These are phyloP conservation scores for Salvelinus sp. DNA, from an alignment of 2,113 vertebrate genomes.

Conservation along the genomic window DNA sequence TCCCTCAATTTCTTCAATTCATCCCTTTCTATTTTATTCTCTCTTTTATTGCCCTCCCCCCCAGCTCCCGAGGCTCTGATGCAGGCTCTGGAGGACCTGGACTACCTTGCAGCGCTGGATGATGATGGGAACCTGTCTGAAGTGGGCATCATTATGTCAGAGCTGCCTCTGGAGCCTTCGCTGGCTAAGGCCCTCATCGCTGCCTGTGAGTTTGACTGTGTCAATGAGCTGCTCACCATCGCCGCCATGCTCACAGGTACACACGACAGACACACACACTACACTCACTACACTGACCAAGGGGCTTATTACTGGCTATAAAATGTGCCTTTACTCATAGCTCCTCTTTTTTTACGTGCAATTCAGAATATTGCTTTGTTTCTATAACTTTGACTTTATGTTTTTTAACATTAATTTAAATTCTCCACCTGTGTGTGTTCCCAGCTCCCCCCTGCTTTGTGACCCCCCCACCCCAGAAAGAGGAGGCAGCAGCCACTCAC, in stretches of 20 bases:
- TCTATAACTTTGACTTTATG: too few relatives aligned
- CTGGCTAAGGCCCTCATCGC: conserved; percentile 87
- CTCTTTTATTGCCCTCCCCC: background rate
- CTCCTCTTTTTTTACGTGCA: too few relatives aligned
- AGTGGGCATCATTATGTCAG: conserved; percentile 86
- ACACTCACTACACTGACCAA: too few relatives aligned
- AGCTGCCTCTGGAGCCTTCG: conserved; percentile 82
- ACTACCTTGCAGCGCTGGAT: conserved; percentile 85
- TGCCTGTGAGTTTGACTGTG: conserved; percentile 85
- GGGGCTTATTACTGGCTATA: too few relatives aligned
- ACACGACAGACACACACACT: too few relatives aligned
- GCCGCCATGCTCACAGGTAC: conserved; percentile 85
- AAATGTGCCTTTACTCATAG: too few relatives aligned
- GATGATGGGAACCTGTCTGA: conserved; percentile 84
- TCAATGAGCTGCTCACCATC: conserved; percentile 86
- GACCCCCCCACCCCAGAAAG: conserved; percentile 58
- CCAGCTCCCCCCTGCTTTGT: conserved; percentile 81
- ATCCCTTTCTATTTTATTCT: background rate
- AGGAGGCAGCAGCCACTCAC: conserved; percentile 71
- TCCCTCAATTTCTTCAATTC: background rate
- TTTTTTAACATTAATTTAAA: too few relatives aligned
- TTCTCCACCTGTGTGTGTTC: background rate
- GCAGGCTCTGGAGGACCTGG: conserved; percentile 88
- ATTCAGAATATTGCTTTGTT: too few relatives aligned
- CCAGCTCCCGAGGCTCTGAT: conserved; percentile 84